phyloP scores from a whole-genome alignment of 2,888 invertebrate species.

The Galerucella calmariensis region DNA sequence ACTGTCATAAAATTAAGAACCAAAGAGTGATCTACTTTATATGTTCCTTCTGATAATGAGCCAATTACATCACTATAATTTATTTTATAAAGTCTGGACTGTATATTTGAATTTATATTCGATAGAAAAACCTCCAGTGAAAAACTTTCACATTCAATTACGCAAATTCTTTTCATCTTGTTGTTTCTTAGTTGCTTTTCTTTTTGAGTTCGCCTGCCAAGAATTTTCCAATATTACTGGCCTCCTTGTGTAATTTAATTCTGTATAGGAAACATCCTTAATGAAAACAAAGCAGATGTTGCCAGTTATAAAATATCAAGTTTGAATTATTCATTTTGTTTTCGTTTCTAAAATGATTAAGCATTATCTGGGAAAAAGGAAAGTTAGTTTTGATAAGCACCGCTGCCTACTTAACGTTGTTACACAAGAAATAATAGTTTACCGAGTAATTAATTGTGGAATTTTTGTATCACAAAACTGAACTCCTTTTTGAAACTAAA shows the following conservation, averaged over 20 bases:
- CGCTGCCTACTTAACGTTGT: background rate
- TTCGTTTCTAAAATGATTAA: conserved; percentile 25
- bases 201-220: conserved; percentile 29
- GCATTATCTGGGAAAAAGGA: conserved; percentile 11
- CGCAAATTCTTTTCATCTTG: conserved; percentile 37
- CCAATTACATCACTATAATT: conserved; percentile 29
- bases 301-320: conserved; percentile 35
- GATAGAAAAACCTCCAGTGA: conserved; percentile 23
- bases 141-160: conserved; percentile 40
- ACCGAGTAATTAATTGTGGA: no score
- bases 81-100: conserved; percentile 19
- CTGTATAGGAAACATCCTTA: conserved; percentile 36
- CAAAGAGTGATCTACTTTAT: background rate
- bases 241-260: conserved; percentile 38
- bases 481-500: no score
- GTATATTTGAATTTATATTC: conserved; percentile 32
- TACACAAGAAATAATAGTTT: background rate
- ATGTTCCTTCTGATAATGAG: conserved; percentile 1
- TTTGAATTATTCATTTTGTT: conserved; percentile 40
- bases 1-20: no score
- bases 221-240: conserved; percentile 23
- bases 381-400: conserved; percentile 12
- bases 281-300: conserved; percentile 42
- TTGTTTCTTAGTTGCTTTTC: conserved; percentile 32
- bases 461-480: no score